A percentile compares a stretch with the other conserved stretches of the same genome.
phyloP scores from a whole-genome alignment of 2,797 vertebrate genomes.

The Myotis pilosus region DNA sequence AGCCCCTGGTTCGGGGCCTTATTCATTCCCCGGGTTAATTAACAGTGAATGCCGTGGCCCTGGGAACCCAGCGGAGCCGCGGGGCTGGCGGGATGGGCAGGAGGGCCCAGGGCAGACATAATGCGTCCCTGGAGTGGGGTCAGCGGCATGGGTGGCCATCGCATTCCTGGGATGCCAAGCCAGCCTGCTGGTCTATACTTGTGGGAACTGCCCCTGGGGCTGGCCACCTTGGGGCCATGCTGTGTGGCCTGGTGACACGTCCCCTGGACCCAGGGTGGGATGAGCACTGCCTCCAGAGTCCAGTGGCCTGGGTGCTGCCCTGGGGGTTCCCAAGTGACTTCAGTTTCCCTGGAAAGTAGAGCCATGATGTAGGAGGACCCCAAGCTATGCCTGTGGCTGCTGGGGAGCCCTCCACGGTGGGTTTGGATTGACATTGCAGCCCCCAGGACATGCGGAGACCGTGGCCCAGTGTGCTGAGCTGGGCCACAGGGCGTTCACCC shows the following conservation, averaged over 20 bases:
- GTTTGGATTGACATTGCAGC: rapidly evolving
- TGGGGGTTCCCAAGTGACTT: not conserved
- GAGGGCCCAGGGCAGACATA: constrained; percentile 81
- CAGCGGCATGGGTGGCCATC: constrained; percentile 81
- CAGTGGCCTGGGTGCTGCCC: not conserved
- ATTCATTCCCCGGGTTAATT: constrained; percentile 83
- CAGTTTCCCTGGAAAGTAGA: not conserved
- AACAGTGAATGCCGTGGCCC: constrained; percentile 83
- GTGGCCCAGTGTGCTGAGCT: rapidly evolving
- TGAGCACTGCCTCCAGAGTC: not conserved
- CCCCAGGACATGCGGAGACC: not conserved
- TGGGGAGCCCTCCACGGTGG: rapidly evolving
- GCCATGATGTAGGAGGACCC: not conserved
- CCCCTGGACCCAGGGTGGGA: not conserved
- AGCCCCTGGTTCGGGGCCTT: constrained; percentile 76
- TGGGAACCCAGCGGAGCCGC: constrained; percentile 75
- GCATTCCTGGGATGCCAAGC: constrained; percentile 83
- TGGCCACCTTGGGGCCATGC: not conserved
- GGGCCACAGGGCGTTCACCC: rapidly evolving
- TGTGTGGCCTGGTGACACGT: rapidly evolving
- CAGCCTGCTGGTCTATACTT: not conserved
- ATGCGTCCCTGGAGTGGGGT: constrained; percentile 72
- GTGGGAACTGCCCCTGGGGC: not conserved
- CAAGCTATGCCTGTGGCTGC: too few species aligned
- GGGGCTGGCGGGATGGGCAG: constrained; percentile 78